phyloP scores from a whole-genome alignment of 30 jellyfish, hydroid and myxozoan genomes.

The Aurelia aurita region DNA sequence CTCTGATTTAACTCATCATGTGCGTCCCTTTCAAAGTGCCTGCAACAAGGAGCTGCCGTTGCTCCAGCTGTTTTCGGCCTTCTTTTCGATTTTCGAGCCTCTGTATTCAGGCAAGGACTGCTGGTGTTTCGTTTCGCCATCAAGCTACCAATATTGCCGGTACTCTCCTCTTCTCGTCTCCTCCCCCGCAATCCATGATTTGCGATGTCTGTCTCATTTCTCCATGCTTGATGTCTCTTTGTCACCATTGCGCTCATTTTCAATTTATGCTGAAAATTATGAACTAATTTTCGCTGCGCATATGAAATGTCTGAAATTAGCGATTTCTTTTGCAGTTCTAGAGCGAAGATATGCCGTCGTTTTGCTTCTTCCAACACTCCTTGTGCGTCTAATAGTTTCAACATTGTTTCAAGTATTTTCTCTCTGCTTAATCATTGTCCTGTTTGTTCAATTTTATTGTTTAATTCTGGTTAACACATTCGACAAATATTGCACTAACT shows the following conservation, averaged over 20 bases:
- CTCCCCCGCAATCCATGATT: neutral
- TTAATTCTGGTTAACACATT: too few relatives aligned
- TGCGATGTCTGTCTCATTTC: neutral
- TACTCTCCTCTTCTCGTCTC: neutral
- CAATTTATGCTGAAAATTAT: neutral
- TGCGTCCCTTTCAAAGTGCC: too few relatives aligned
- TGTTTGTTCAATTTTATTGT: too few relatives aligned
- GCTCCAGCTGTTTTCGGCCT: conserved; percentile 44
- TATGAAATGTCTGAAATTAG: conserved; percentile 17
- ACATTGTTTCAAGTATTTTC: neutral
- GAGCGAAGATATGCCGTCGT: conserved; percentile 23
- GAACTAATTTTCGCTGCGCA: neutral
- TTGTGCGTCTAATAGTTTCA: conserved; percentile 11
- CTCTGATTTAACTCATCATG: too few relatives aligned
- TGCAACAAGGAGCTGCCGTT: too few relatives aligned
- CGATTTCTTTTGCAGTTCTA: conserved; percentile 33
- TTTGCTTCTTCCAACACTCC: conserved; percentile 25
- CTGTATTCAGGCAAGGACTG: too few relatives aligned
- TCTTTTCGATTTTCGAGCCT: neutral
- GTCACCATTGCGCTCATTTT: neutral
- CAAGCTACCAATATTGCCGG: neutral
- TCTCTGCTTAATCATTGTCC: too few relatives aligned
- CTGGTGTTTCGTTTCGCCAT: neutral
- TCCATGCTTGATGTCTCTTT: conserved; percentile 27
- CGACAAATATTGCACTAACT: too few relatives aligned